phyloP scores from a whole-genome alignment of 2,113 vertebrate species.

The Campylorhamphus procurvoides region DNA sequence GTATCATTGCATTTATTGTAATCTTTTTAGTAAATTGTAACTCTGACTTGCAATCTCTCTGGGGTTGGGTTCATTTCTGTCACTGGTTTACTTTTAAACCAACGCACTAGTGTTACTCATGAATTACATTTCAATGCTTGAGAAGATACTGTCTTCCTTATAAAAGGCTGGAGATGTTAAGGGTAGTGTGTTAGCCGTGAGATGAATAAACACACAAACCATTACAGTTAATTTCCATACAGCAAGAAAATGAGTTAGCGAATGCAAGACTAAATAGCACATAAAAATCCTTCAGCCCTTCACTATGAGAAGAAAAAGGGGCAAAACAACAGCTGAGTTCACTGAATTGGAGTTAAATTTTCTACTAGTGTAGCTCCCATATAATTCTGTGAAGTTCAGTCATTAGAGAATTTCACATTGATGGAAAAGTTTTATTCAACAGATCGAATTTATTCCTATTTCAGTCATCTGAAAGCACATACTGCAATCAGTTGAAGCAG shows the following conservation, averaged over 20 bases:
- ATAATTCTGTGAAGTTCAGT: conserved; percentile 4
- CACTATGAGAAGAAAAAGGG: not conserved
- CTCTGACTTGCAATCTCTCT: too few species aligned
- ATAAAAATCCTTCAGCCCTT: not conserved
- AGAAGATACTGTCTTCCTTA: not conserved
- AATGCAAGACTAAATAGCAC: conserved; percentile 2
- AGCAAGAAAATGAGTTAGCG: conserved; percentile 4
- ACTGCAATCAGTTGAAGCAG: not conserved
- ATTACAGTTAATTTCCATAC: not conserved
- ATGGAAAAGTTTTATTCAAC: conserved; percentile 18
- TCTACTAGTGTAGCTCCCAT: not conserved
- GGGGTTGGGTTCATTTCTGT: too few species aligned
- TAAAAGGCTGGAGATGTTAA: not conserved
- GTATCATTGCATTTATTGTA: too few species aligned
- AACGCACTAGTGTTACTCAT: not conserved
- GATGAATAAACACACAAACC: not conserved
- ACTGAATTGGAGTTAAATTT: not conserved
- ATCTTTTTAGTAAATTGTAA: too few species aligned
- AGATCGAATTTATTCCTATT: conserved; percentile 13
- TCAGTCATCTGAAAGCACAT: conserved; percentile 24
- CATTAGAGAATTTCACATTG: conserved; percentile 8
- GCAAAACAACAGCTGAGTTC: not conserved
- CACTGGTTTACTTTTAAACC: too few species aligned
- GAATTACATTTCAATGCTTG: not conserved
- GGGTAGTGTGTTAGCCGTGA: not conserved